These are phyloP conservation scores for Hemithea aestivaria DNA, from an alignment of 2,888 invertebrate genomes.

Conservation along the genomic window DNA sequence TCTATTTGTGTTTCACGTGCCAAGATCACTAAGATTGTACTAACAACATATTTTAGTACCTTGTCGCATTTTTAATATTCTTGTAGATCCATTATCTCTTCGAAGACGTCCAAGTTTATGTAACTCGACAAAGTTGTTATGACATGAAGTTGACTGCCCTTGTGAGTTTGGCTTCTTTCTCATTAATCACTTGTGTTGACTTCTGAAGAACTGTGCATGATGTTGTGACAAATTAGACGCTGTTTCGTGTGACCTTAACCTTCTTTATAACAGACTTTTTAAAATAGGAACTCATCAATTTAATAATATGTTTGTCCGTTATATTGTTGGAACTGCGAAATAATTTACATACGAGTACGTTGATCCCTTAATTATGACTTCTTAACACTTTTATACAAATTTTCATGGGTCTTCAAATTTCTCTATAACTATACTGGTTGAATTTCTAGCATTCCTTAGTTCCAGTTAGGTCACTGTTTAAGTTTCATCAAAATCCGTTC, in stretches of 20 bases:
- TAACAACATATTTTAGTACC: slow-evolving; percentile 30
- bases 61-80: slow-evolving; percentile 20
- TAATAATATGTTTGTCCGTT: too few species aligned
- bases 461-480: too few species aligned
- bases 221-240: slow-evolving; percentile 8
- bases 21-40: slow-evolving; percentile 29
- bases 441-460: too few species aligned
- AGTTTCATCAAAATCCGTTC: too few species aligned
- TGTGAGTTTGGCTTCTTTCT: slow-evolving; percentile 16
- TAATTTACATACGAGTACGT: too few species aligned
- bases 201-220: slow-evolving; percentile 8
- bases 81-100: background rate
- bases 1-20: slow-evolving; percentile 40
- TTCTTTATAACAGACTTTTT: background rate
- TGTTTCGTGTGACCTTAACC: background rate
- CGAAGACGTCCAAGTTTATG: background rate
- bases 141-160: background rate
- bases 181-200: slow-evolving; percentile 8
- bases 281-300: too few species aligned
- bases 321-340: too few species aligned
- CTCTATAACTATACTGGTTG: too few species aligned
- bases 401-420: too few species aligned
- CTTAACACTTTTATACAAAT: too few species aligned
- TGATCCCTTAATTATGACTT: too few species aligned
- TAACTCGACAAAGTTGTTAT: slow-evolving; percentile 7